Evolutionary conservation across 2,113 vertebrate species (phyloP).

Genomic region (Cricetomys ansorgei): DNA sequence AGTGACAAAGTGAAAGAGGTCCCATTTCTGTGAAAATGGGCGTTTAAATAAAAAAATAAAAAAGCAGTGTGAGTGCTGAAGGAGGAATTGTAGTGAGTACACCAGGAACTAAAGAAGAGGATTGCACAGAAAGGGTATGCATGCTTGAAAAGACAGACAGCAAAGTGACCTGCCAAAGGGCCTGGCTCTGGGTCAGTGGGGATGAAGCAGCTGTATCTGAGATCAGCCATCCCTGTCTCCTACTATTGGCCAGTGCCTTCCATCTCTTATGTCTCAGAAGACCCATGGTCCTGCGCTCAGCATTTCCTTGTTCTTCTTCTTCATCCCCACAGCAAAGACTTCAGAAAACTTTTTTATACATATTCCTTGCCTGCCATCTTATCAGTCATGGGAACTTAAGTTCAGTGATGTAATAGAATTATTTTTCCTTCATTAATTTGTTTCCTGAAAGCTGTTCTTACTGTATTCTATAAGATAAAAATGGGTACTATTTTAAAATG

Average conservation of each 20-base stretch:
- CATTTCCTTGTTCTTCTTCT: neutral
- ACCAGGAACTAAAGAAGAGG: neutral
- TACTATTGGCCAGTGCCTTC: neutral
- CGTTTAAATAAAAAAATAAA: too few relatives aligned
- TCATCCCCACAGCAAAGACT: neutral
- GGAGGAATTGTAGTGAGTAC: neutral
- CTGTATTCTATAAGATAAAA: neutral
- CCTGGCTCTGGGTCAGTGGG: neutral
- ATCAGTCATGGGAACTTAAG: neutral
- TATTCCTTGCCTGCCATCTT: too few relatives aligned
- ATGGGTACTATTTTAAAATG: neutral
- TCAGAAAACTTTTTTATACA: neutral
- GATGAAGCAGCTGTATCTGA: neutral
- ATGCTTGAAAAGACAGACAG: neutral
- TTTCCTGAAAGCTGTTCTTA: neutral
- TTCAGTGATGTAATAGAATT: neutral
- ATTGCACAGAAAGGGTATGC: neutral
- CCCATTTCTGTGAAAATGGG: neutral
- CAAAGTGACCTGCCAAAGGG: neutral
- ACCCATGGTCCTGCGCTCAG: fast-evolving
- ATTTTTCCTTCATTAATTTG: neutral
- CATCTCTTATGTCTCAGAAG: neutral
- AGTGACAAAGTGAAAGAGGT: neutral
- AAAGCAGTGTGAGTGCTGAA: neutral
- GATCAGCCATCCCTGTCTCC: fast-evolving